Evolutionary conservation across 2,888 invertebrate species (phyloP), one percentile per base, ranked within the genome.

Genomic region (Zygaena filipendulae): DNA sequence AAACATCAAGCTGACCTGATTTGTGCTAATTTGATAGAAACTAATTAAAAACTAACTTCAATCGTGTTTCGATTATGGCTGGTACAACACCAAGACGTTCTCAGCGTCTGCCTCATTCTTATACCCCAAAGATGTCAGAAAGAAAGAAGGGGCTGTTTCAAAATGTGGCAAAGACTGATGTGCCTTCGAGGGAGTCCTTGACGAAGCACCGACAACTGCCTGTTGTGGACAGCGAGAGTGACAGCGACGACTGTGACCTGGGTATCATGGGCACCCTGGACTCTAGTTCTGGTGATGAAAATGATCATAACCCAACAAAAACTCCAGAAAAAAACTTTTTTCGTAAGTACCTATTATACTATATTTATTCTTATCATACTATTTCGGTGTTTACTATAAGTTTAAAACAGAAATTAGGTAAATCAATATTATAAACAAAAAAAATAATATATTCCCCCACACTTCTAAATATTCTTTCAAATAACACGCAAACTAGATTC

Each of bases 131-230:
- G 45, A 70, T 86, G 55, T 75, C 83, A 1, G 85, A 85, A 40
- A 74, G 87, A 13, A 85, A 87, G 47, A 83, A 87, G 39, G 82
- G 84, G 39, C 66, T 87, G 38, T 87, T 88, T 47, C 82, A 82
- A 49, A 42, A 39, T 41, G 54, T 48, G 1, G 40, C 43, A 7
- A 55, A 61, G 29, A 27, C 32, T 19, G 40, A 40, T 19, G 30
- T 39, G 32, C 46, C 57, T 5, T 37, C 52, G 10, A 48, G 59
- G 42, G 75, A 72, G 45, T 71, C 74, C 3, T 34, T 74, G 39
- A 77, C 72, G 29, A 64, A 63, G 37, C 75, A 77, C 35, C 52
- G 75, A 16, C 58, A 52, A 29, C 54, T 79, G 8, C 67, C 79
- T 10, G 77, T 75, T 19, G 60, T 77, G 31, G 66, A 77, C 23